Evolutionary conservation across 2,888 invertebrate genomes (phyloP), one percentile per base, ranked within the genome.

Genomic region (Eupithecia inturbata): DNA sequence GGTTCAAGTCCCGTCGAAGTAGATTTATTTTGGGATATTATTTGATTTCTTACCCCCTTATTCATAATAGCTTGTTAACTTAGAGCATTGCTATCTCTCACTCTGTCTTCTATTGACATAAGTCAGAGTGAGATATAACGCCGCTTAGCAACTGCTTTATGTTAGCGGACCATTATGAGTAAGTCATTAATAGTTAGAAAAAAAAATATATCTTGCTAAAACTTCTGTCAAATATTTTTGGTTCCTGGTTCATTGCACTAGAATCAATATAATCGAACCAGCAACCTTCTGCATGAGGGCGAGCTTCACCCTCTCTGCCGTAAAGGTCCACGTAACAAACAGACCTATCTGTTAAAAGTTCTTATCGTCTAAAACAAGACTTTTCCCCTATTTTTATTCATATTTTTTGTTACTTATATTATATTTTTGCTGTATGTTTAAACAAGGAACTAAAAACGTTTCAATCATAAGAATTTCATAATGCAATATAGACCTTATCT

Each of bases 401-500:
- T 49, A 10, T 22, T 45, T 22, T 45, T 45, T 45, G 45, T 53
- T 22, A 3, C 22, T 49, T n/a, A n/a, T 19, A 7, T 10, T 22
- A 53, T 3, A 53, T 22, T 45, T n/a, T 53, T 22, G 22, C 53
- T 22, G 53, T 22, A 10, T 53, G 9, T 53, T 22, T 53, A 53
- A 53, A 22, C 53, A 53, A 53, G 53, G 53, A 53, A 53, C 53
- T 53, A 22, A 22, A 49, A 60, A 26, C 26, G 60, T 26, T 28
- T 28, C 26, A 28, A 28, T 60, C 60, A 60, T 60, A 60, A 60
- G 60, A 60, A 60, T 31, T 45, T 31, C 39, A 67, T 33, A 22
- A 39, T 10, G 39, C 28, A 45, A 66, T 53, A 31, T 76, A 36
- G 33, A 70, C 60, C 66, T 71, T 71, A 76, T 53, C 2, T 9